Evolutionary conservation across 2,113 vertebrate genomes (phyloP).

Genomic region (Phylloscopus trochilus): DNA sequence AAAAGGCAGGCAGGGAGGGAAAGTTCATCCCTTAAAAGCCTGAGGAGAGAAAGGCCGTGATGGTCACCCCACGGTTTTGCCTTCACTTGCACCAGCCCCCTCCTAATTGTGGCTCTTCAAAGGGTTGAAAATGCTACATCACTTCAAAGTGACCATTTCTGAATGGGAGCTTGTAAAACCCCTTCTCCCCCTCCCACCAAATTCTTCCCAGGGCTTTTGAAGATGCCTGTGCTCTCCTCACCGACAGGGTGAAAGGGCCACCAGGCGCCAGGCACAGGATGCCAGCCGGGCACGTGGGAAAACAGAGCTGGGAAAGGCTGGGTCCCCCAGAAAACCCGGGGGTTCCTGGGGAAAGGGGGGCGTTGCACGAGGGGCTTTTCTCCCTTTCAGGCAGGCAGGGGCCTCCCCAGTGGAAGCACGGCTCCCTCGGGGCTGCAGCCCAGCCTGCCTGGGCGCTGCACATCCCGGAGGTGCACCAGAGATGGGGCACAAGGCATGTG

Average conservation of each 20-base stretch:
- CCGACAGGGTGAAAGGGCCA: background rate
- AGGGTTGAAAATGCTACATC: constrained; percentile 64
- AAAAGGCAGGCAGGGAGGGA: constrained; percentile 24
- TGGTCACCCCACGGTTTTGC: constrained; percentile 35
- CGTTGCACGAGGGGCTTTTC: background rate
- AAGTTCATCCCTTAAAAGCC: constrained; percentile 41
- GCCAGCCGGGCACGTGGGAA: background rate
- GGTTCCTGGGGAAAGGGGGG: background rate
- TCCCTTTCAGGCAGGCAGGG: background rate
- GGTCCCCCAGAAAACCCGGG: background rate
- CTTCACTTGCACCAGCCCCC: constrained; percentile 43
- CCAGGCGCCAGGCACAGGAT: background rate
- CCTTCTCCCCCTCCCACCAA: constrained; percentile 41
- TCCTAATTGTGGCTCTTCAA: constrained; percentile 63
- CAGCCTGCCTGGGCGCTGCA: background rate
- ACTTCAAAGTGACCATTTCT: constrained; percentile 71
- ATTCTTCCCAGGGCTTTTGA: constrained; percentile 66
- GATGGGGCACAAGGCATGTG: background rate
- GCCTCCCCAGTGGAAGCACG: fast-evolving
- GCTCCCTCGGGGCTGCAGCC: background rate
- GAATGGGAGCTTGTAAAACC: constrained; percentile 68
- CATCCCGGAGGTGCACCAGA: fast-evolving
- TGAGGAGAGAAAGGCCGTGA: background rate
- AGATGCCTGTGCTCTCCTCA: constrained; percentile 13
- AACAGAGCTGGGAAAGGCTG: background rate